Evolutionary conservation across 2,888 invertebrate genomes (phyloP), one percentile per base, ranked within the genome.

Genomic region (Beris morrisii): DNA sequence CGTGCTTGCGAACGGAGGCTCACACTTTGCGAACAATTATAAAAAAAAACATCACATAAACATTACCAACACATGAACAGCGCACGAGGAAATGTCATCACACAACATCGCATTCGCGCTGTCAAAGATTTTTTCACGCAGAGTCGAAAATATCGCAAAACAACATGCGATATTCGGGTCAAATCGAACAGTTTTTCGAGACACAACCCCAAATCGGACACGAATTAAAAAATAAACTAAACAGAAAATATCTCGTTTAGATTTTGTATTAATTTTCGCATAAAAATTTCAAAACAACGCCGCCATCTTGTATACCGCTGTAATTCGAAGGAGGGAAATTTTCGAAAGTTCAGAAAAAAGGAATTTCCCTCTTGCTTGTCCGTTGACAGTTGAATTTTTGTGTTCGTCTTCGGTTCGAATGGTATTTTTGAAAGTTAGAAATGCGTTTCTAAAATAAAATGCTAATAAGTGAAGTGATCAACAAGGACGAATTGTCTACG

Each of bases 381-480:
- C 61, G 61, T 61, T 61, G 61, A 61, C 61, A 61, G 61, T 61
- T 61, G 61, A 61, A 61, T 61, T 61, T 59, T 59, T 50, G 38
- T 50, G 15, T 22, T 46, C 31, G 22, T 22, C 22, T 22, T 22
- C 22, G 22, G 22, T 46, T 46, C 58, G 48, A 38, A 38, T 22
- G 38, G 4, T 5, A 38, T 3, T 22, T 48, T 50, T 52, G 38
- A 52, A 61, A 32, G 61, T 3, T 22, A 38, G 38, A 38, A 48
- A 48, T 48, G 48, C n/a, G 7, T 15, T n/a, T 4, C 5, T 15
- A 48, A 48, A 48, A 12, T 61, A 82, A 77, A 72, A 86, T 86
- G 85, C 82, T 83, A 74, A 80, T 85, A 70, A 83, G 81, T 76
- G 83, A 84, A 78, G 81, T 85, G 66, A 73, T 81, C 67, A 82